These are phyloP conservation scores for Pardalotus punctatus DNA, from an alignment of 2,113 vertebrate species.

Conservation along the genomic window DNA sequence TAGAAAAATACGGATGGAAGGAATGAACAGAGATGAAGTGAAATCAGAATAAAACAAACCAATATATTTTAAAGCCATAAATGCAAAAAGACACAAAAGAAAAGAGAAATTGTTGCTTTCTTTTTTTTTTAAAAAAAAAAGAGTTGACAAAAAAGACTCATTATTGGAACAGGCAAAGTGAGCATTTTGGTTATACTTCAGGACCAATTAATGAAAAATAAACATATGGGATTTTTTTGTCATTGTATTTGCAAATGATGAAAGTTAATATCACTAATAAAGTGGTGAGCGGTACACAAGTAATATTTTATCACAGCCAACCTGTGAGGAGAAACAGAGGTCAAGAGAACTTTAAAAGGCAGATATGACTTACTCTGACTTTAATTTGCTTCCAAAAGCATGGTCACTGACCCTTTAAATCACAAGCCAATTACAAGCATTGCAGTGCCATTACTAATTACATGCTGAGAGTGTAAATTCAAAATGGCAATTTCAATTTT, in stretches of 20 bases:
- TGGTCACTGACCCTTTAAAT: conserved; percentile 63
- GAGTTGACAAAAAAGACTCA: background rate
- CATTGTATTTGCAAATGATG: background rate
- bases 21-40: background rate
- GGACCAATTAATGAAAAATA: background rate
- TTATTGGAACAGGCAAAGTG: background rate
- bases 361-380: conserved; percentile 19
- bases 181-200: background rate
- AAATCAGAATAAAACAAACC: background rate
- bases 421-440: conserved; percentile 58
- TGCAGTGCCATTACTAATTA: conserved; percentile 66
- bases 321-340: conserved; percentile 16
- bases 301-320: background rate
- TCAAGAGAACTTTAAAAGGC: conserved; percentile 36
- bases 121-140: background rate
- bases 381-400: conserved; percentile 57
- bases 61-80: background rate
- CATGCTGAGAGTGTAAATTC: conserved; percentile 62
- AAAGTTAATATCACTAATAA: background rate
- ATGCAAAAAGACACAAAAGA: background rate
- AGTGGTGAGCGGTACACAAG: background rate
- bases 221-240: background rate
- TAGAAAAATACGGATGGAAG: background rate
- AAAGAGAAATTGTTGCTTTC: background rate
- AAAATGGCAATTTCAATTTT: conserved; percentile 73